Evolutionary conservation across 2,888 invertebrate genomes (phyloP), one percentile per base, ranked within the genome.

Genomic region (Sipha maydis): DNA sequence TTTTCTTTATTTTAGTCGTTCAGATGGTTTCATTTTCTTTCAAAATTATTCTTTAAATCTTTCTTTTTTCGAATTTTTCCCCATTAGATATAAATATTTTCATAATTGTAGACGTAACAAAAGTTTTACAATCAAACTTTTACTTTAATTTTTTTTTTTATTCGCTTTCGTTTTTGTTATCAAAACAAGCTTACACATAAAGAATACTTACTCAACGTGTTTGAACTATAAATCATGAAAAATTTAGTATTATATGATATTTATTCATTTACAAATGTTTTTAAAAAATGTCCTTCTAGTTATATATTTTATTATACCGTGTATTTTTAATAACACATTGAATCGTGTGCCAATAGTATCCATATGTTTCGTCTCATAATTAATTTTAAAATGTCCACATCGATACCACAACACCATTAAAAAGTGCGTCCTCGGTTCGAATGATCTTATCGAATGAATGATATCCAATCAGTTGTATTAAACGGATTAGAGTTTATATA

Each of bases 111-210:
- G 19, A 80, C 38, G 38, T 28, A 67, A 9, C 61, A 17, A 80
- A 61, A 79, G 38, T 79, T 79, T 79, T 79, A 69, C 61, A 34
- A 38, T 80, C 61, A 80, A 80, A 80, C 61, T 82, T 41, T 28
- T 41, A 11, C 69, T 41, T 8, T 31, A 71, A 71, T 82, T 71
- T 82, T 71, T 69, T 69, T 69, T 67, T 82, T 82, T 28, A 61
- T 80, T 80, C 61, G 31, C n/a, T 61, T 41, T 41, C 82, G 67
- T 67, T 82, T 9, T 82, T 21, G n/a, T 69, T 69, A 69, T 69
- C n/a, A 34, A 17, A 69, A 82, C 82, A 21, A 41, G 69, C 67
- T 82, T 19, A 41, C 69, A 28, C 21, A 82, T 41, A 82, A 67
- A 69, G 67, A 61, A 79, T 69, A 82, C 14, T 82, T 28, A 17